phyloP scores from a whole-genome alignment of 2,797 vertebrate genomes.

The Myotis pilosus region DNA sequence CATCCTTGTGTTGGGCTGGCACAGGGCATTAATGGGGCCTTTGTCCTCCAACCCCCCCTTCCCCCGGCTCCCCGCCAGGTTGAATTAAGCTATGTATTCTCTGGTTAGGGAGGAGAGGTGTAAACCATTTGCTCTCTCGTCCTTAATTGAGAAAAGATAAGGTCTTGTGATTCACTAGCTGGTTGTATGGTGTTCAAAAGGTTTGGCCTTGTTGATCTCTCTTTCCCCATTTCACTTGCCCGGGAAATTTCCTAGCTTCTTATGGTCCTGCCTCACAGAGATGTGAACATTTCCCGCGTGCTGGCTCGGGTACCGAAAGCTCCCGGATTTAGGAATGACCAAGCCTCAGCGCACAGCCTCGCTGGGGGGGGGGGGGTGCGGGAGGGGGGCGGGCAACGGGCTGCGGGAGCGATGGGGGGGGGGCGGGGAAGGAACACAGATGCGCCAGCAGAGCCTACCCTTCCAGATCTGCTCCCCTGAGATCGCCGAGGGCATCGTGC shows the following conservation, averaged over 20 bases:
- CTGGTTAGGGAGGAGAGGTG: background rate
- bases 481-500: conserved; percentile 93
- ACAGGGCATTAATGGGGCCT: background rate
- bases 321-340: background rate
- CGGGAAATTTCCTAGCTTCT: background rate
- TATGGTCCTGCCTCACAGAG: background rate
- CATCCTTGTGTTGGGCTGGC: background rate
- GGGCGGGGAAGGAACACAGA: conserved; percentile 85
- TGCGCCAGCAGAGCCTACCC: conserved; percentile 94
- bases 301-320: background rate
- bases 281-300: background rate
- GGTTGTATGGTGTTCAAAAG: background rate
- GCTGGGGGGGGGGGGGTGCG: no score
- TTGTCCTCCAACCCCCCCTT: background rate
- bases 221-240: background rate
- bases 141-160: background rate
- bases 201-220: background rate
- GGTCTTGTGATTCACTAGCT: background rate
- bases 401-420: background rate
- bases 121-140: background rate
- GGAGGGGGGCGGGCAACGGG: no score
- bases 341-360: no score
- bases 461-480: conserved; percentile 99
- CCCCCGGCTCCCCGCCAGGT: background rate
- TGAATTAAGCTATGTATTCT: background rate